phyloP scores from a whole-genome alignment of 2,888 invertebrate genomes.

The Adela reaumurella region DNA sequence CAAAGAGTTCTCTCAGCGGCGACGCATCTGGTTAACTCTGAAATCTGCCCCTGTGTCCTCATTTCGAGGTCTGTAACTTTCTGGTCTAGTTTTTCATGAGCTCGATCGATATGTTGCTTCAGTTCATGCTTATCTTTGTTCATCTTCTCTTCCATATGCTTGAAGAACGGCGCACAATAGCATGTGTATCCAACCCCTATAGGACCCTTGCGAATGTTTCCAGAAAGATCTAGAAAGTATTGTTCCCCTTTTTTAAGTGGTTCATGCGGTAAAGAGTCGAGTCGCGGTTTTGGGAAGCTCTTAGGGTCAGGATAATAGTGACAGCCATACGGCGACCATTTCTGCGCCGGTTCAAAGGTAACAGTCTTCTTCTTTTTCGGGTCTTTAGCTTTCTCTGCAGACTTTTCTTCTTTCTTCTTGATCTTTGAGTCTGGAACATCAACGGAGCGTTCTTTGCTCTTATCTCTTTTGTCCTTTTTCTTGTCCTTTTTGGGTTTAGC shows the following conservation, averaged over 20 bases:
- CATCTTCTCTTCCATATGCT: constrained; percentile 80
- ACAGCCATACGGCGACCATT: constrained; percentile 90
- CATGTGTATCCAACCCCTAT: constrained; percentile 92
- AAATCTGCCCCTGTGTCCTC: constrained; percentile 68
- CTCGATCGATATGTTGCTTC: constrained; percentile 72
- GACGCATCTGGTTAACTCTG: constrained; percentile 64
- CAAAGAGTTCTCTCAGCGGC: constrained; percentile 61
- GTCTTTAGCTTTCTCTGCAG: constrained; percentile 4
- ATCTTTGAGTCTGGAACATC: constrained; percentile 48
- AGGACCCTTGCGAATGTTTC: constrained; percentile 92
- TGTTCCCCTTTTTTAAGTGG: constrained; percentile 86
- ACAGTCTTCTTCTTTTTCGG: constrained; percentile 49
- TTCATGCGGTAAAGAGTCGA: constrained; percentile 82
- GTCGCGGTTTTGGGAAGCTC: constrained; percentile 79
- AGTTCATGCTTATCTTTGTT: constrained; percentile 78
- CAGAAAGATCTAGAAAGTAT: constrained; percentile 91
- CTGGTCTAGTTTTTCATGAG: constrained; percentile 75
- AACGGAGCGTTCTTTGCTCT: constrained; percentile 51
- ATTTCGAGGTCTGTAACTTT: constrained; percentile 77
- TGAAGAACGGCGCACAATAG: constrained; percentile 89
- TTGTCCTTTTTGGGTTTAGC: constrained; percentile 34
- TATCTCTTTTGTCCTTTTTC: constrained; percentile 36
- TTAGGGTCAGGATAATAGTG: constrained; percentile 86
- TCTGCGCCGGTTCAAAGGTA: constrained; percentile 52
- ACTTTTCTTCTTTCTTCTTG: constrained; percentile 41